phyloP scores from a whole-genome alignment of 2,113 vertebrate species.

The Charina bottae region DNA sequence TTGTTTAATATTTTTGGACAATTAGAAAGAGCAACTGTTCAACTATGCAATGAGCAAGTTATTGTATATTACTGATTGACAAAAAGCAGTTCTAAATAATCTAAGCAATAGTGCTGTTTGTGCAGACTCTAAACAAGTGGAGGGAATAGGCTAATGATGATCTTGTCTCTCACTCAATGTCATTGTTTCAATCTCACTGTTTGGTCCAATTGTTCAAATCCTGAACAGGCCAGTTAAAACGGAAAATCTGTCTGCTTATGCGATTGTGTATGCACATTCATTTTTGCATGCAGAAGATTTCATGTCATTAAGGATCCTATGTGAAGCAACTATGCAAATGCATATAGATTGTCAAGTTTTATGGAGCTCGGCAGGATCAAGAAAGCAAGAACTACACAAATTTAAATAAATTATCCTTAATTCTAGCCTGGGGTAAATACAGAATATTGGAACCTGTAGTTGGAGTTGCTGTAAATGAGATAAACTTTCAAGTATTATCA shows the following conservation, averaged over 20 bases:
- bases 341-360: too few species aligned
- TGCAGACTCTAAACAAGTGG: not conserved
- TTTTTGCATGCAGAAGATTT: not conserved
- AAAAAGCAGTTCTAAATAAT: not conserved
- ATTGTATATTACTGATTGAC: not conserved
- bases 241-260: not conserved
- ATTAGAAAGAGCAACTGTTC: slow-evolving; percentile 16
- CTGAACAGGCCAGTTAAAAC: not conserved
- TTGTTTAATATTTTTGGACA: slow-evolving; percentile 23
- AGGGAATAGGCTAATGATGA: not conserved
- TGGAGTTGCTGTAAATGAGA: too few species aligned
- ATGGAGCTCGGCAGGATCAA: too few species aligned
- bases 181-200: not conserved
- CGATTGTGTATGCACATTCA: not conserved
- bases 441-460: too few species aligned
- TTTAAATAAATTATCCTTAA: too few species aligned
- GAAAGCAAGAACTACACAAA: too few species aligned
- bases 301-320: not conserved
- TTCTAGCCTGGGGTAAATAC: too few species aligned
- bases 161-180: not conserved
- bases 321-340: not conserved
- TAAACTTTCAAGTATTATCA: too few species aligned
- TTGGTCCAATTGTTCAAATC: not conserved
- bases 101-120: too few species aligned
- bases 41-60: not conserved